These are phyloP conservation scores for Polydesmus complanatus DNA, from an alignment of 2,888 invertebrate species.

Conservation along the genomic window DNA sequence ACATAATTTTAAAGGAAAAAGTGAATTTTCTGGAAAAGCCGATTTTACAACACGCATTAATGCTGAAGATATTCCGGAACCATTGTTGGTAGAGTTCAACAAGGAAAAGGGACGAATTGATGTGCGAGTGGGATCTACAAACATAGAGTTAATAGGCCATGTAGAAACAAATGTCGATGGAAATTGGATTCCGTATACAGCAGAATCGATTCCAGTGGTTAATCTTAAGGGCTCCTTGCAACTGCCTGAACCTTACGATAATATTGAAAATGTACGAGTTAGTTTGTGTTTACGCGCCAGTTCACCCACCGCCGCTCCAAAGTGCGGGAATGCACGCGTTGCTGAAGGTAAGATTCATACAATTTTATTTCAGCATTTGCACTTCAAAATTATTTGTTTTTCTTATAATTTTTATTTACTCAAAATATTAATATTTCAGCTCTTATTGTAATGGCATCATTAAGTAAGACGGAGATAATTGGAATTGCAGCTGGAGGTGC, in stretches of 20 bases:
- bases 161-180: conserved; percentile 12
- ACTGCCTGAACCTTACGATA: conserved; percentile 6
- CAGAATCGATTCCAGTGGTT: conserved; percentile 5
- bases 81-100: conserved; percentile 22
- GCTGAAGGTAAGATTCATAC: conserved; percentile 38
- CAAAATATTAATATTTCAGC: too few relatives aligned
- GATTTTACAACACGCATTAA: conserved; percentile 11
- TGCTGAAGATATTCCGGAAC: conserved; percentile 21
- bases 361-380: neutral
- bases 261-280: conserved; percentile 43
- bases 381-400: neutral
- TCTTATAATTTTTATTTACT: neutral
- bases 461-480: conserved; percentile 8
- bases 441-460: conserved; percentile 10
- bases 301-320: conserved; percentile 60
- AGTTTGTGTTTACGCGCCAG: conserved; percentile 68
- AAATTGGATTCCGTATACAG: conserved; percentile 3
- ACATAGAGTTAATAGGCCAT: conserved; percentile 20
- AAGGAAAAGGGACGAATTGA: conserved; percentile 20
- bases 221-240: conserved; percentile 10
- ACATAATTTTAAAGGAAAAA: conserved; percentile 71
- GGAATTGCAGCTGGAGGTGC: conserved; percentile 15
- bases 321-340: conserved; percentile 68
- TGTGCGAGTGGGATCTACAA: conserved; percentile 21
- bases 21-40: conserved; percentile 69